Percentiles rank a stretch among this genome's conserved stretches.
These are phyloP conservation scores for Paedocypris micromegethes DNA, from an alignment of 2,797 vertebrate genomes.

Conservation along the genomic window DNA sequence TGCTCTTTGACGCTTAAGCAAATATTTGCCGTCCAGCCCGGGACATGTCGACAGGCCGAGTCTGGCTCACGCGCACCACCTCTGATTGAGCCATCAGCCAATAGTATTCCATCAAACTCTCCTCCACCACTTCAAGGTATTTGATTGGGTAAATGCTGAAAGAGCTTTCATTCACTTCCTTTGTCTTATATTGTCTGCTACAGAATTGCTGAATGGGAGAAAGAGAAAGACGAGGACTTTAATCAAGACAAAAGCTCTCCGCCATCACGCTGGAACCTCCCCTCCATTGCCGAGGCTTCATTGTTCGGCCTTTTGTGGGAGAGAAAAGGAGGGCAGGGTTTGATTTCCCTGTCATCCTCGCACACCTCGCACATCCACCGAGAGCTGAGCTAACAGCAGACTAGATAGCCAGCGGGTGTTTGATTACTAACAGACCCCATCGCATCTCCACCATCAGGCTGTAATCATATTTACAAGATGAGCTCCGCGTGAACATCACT, in stretches of 20 bases:
- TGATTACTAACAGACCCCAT: conserved; percentile 32
- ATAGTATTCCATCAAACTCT: conserved; percentile 29
- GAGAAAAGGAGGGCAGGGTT: conserved; percentile 12
- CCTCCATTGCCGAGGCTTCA: conserved; percentile 3
- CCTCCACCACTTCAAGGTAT: conserved; percentile 38
- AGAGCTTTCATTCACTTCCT: conserved; percentile 5
- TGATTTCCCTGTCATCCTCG: conserved; percentile 2
- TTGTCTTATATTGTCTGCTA: neutral
- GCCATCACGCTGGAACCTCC: neutral
- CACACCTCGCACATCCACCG: conserved; percentile 7
- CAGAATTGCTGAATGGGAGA: neutral
- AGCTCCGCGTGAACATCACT: conserved; percentile 9
- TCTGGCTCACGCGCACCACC: conserved; percentile 44
- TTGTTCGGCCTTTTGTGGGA: conserved; percentile 13
- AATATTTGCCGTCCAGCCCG: conserved; percentile 59
- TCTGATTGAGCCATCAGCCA: conserved; percentile 39
- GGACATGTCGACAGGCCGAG: conserved; percentile 26
- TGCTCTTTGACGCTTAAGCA: conserved; percentile 58
- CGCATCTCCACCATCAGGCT: conserved; percentile 17
- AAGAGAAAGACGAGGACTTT: conserved; percentile 1
- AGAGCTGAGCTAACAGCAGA: conserved; percentile 18
- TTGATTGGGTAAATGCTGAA: conserved; percentile 42
- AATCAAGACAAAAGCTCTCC: conserved; percentile 23
- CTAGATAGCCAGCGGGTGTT: conserved; percentile 34
- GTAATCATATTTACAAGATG: conserved; percentile 21